These are phyloP conservation scores for Mionectes macconnelli DNA, from an alignment of 2,113 vertebrate species.

Conservation along the genomic window DNA sequence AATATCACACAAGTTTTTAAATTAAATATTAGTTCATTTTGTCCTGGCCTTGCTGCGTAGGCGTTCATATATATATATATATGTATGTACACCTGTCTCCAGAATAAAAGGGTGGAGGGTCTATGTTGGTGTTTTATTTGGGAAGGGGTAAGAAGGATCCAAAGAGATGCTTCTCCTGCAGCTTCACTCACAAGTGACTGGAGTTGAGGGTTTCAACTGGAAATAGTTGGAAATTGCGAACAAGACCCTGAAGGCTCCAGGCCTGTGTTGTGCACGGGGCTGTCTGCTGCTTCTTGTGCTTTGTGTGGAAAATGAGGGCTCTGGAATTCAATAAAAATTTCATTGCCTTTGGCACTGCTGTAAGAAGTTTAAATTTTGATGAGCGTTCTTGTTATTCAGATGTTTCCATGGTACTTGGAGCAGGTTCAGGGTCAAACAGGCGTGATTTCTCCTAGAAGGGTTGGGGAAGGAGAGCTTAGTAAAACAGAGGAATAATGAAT, in stretches of 20 bases:
- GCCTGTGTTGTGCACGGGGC: background rate
- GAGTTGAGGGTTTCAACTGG: background rate
- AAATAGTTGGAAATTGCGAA: background rate
- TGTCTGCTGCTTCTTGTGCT: background rate
- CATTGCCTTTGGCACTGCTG: conserved; percentile 39
- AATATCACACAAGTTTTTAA: background rate
- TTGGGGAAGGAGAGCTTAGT: background rate
- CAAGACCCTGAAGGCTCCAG: background rate
- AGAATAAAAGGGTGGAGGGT: too few relatives aligned
- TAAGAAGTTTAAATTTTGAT: conserved; percentile 64
- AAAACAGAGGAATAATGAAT: background rate
- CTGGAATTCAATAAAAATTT: conserved; percentile 57
- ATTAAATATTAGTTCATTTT: background rate
- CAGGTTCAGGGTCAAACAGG: conserved; percentile 9
- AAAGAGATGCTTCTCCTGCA: background rate
- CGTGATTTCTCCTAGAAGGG: background rate
- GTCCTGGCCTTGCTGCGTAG: background rate
- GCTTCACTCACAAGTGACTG: background rate
- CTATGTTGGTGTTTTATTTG: background rate
- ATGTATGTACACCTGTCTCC: too few relatives aligned
- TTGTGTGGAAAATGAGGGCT: background rate
- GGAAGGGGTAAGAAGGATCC: background rate
- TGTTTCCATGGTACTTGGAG: conserved; percentile 28
- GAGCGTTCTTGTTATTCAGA: conserved; percentile 28
- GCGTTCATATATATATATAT: background rate